Evolutionary conservation across 2,888 invertebrate genomes (phyloP), one percentile per base, ranked within the genome.

Genomic region (Leptinotarsa peninsularis): DNA sequence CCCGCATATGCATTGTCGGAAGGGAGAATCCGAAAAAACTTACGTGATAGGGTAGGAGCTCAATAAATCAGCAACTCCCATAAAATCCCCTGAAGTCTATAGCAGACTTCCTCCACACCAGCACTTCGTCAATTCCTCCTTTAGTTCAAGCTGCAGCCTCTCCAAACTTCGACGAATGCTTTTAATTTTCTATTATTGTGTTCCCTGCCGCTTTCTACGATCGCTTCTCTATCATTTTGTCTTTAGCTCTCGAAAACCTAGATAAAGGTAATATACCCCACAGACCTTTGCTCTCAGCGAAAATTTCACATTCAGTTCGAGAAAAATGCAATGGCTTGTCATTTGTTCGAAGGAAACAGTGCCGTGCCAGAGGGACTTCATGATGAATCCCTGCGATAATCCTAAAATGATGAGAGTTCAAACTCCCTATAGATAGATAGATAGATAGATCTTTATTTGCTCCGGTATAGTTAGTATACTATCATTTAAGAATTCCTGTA

Each of bases 21-120:
- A 60, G 21, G 58, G 66, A 75, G 66, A 72, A 69, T 66, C 72
- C 75, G 72, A 33, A 43, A 63, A 68, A 49, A 76, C 68, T 74
- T 71, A 76, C 76, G 76, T 73, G 76, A 76, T 73, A 76, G 66
- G 67, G 56, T 66, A 72, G 76, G 83, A 84, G 85, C 83, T 83
- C 86, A 85, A 87, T 87, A 87, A 87, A 86, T 86, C 86, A 86
- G 85, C 83, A 81, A 83, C 84, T 84, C 84, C 84, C 84, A 86
- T 87, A 85, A 86, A 86, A 86, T 85, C 84, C 83, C 82, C 82
- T 82, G 84, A 86, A 86, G 86, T 86, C 86, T 86, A 86, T 86
- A 84, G 86, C 84, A 80, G 81, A 81, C 82, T 84, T 82, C 81
- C 82, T 81, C 81, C 79, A 54, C 67, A 72, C 66, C 67, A 66